Base-by-base conservation (phyloP, 30 jellyfish, hydroid and myxozoan genomes). In the Aurelia sp. region DNA sequence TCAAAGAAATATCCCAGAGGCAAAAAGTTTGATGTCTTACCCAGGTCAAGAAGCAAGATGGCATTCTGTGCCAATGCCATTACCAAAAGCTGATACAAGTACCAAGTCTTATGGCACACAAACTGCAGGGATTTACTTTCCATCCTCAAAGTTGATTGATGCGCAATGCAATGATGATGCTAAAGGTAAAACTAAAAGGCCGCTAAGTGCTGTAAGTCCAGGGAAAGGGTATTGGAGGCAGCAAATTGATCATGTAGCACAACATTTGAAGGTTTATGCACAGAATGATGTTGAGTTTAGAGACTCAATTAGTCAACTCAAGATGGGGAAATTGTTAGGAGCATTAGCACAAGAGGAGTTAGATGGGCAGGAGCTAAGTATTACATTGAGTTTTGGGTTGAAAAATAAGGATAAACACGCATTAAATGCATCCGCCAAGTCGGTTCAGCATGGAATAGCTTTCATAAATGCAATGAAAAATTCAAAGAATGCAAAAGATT, bases 171-270 rank as follows among this genome's bases (percentile, higher is more conserved):
- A 67, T 30, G 79, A 86, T 22, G 95, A 75, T 3, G 79, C 22
- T 19, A 55, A 18, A 51, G 57, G 35, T 1, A 76, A 66, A 74
- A 47, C 16, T 58, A 86, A 57, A 69, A 64, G 85, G 40, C 95
- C 95, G 4, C 60, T 75, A 20, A 74, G 89, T 67, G 78, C 85
- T 13, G 78, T 86, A 11, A 93, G 98, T 65, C 97, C 98, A 68
- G 98, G 98, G 11, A 93, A 93, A 77, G 98, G 98, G 23, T 93
- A 82, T 48, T 93, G 98, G 98, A 62, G 98, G 35, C 98, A 93
- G 64, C 98, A 93, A 61, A 68, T 89, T 37, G 97, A 93, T 47
- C 96, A 93, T 77, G 84, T 93, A 5, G 48, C 83, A 23, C 97
- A 93, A 66, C 98, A 93, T 73, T 65, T 93, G 89, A 93, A 93